Base-by-base conservation (phyloP, 2,888 invertebrate genomes). In the Ernsta delagoae region DNA sequence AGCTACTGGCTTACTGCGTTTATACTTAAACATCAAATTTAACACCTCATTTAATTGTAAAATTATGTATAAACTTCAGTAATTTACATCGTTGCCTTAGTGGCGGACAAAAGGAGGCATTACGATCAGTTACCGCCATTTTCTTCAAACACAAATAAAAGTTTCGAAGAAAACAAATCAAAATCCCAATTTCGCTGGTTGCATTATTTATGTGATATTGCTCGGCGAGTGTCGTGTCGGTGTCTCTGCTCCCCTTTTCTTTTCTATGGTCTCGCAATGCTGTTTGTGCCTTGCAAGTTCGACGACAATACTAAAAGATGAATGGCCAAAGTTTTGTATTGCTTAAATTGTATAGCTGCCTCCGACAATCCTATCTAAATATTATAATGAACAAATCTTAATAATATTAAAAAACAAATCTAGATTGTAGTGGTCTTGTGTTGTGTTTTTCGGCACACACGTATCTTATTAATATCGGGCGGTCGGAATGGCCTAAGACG, bases 201-300 rank as follows among this genome's bases (percentile, higher is more conserved):
- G 92, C 90, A 92, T 93, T 92, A 93, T 93, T 92, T 93, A 93
- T 93, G 88, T 83, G 89, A 88, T 90, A 90, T 89, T 89, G 89
- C 89, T 85, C 83, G 84, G 85, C 82, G 86, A 84, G 85, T 86
- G 86, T 83, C 85, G 86, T 86, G 86, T 82, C 86, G 85, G 83
- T 86, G 86, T 81, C 85, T 82, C 77, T 81, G 82, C 83, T 83
- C 92, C 90, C 90, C 89, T 84, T 89, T 90, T 86, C 87, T 87
- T 87, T 83, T 78, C 83, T 82, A 84, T 86, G 81, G 88, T 85
- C 82, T 87, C 85, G 84, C 77, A 83, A 86, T 81, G 76, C 77
- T 79, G 81, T 87, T 87, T 84, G 84, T 83, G 80, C 82, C 84
- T 83, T 81, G 79, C 74, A 90, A 89, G 85, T 89, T 90, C 83